Conservation (phyloP, 1,140 invertebrate species). For the Heliconius melpomene region DNA sequence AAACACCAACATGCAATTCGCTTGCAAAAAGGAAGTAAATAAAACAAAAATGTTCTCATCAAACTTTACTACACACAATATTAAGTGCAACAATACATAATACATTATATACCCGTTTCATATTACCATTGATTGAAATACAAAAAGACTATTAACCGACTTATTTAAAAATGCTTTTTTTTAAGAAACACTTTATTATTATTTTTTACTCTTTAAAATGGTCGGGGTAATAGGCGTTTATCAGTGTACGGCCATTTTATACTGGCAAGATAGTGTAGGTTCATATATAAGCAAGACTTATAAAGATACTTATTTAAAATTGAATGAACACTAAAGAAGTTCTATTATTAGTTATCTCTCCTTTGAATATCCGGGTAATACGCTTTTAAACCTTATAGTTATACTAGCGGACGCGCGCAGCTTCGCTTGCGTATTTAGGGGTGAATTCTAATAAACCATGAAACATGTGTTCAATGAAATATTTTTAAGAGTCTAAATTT, state of each 20-base stretch:
- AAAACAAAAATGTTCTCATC: slow-evolving; percentile 51
- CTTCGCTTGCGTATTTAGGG: too few species aligned
- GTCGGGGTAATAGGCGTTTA: neutral
- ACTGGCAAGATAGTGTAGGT: neutral
- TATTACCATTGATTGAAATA: slow-evolving; percentile 35
- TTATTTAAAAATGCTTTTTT: neutral
- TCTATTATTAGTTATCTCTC: neutral
- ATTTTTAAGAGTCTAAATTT: too few species aligned
- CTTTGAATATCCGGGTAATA: neutral
- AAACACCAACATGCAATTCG: neutral
- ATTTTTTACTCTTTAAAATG: neutral
- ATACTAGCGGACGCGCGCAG: too few species aligned
- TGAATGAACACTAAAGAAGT: neutral
- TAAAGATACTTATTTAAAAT: neutral
- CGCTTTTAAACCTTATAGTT: neutral
- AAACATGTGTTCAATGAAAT: too few species aligned
- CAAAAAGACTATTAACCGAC: neutral
- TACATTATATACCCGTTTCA: slow-evolving; percentile 65
- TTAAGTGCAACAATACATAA: slow-evolving; percentile 51
- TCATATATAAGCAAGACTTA: neutral
- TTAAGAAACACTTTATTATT: neutral
- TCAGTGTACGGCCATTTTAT: neutral
- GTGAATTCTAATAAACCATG: too few species aligned
- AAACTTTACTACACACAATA: slow-evolving; percentile 61
- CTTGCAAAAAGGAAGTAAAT: slow-evolving; percentile 35